phyloP scores from a whole-genome alignment of 2,888 invertebrate genomes.

The Aphrophora alni region DNA sequence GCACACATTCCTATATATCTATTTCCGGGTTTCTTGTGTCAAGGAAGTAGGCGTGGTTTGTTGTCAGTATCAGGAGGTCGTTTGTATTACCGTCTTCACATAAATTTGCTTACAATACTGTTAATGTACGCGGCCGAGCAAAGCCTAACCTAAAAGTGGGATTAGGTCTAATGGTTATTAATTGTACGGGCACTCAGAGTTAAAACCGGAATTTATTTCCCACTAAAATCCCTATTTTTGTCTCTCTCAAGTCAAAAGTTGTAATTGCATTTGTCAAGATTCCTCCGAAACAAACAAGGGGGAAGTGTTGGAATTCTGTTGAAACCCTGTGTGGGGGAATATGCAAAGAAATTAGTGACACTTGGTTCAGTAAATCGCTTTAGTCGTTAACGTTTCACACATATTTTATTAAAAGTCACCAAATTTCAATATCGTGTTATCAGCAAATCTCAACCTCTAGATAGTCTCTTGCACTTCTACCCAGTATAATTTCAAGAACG shows the following conservation, averaged over 20 bases:
- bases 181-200: neutral
- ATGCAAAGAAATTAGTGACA: no score
- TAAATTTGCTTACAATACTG: neutral
- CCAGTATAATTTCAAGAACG: no score
- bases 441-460: no score
- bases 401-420: no score
- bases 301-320: neutral
- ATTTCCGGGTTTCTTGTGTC: neutral
- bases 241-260: neutral
- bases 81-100: neutral
- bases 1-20: slow-evolving; percentile 1
- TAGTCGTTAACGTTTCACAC: no score
- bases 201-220: neutral
- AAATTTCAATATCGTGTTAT: no score
- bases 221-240: slow-evolving; percentile 2
- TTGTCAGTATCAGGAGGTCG: neutral
- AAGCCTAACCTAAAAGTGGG: neutral
- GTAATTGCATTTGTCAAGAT: slow-evolving; percentile 2
- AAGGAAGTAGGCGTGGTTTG: neutral
- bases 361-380: no score
- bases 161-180: neutral
- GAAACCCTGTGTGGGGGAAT: neutral
- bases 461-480: no score
- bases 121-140: neutral
- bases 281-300: neutral